Percentiles rank a stretch among this genome's conserved stretches.
Evolutionary conservation across 2,113 vertebrate genomes (phyloP).

Genomic region (Neopipo cinnamomea): DNA sequence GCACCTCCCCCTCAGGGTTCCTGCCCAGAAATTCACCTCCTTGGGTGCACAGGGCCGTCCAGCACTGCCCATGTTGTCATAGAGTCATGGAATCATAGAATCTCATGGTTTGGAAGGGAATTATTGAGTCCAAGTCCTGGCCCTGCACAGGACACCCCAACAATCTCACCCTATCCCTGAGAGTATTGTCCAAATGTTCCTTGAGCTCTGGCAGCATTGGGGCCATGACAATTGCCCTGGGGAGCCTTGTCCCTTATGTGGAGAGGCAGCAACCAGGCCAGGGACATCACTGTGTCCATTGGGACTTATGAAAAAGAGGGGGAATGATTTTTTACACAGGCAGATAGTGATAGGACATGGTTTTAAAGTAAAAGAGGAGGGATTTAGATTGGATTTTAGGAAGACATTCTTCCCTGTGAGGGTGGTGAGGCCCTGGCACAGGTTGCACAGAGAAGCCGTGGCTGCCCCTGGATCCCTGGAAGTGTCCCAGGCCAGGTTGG

Average conservation of each 20-base stretch:
- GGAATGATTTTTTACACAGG: background rate
- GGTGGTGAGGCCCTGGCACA: background rate
- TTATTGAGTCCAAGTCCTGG: background rate
- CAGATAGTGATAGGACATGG: background rate
- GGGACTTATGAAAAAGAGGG: background rate
- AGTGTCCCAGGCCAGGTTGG: background rate
- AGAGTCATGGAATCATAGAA: background rate
- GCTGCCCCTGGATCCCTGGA: background rate
- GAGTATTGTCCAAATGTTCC: background rate
- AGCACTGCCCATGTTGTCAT: rapidly evolving
- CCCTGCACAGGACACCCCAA: background rate
- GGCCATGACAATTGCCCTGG: no score
- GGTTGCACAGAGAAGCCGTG: background rate
- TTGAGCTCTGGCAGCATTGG: background rate
- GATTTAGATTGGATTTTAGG: background rate
- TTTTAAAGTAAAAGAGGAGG: background rate
- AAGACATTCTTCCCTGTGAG: background rate
- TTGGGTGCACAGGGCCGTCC: background rate
- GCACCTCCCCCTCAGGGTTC: background rate
- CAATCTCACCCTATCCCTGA: background rate
- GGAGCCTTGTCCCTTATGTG: rapidly evolving
- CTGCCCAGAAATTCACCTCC: background rate
- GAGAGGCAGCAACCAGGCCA: background rate
- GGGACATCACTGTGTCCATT: background rate
- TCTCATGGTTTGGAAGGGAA: background rate